Percentiles rank a stretch among this genome's conserved stretches.
phyloP scores from a whole-genome alignment of 64 coral and sea anemone genomes.

The Pocillopora verrucosa region DNA sequence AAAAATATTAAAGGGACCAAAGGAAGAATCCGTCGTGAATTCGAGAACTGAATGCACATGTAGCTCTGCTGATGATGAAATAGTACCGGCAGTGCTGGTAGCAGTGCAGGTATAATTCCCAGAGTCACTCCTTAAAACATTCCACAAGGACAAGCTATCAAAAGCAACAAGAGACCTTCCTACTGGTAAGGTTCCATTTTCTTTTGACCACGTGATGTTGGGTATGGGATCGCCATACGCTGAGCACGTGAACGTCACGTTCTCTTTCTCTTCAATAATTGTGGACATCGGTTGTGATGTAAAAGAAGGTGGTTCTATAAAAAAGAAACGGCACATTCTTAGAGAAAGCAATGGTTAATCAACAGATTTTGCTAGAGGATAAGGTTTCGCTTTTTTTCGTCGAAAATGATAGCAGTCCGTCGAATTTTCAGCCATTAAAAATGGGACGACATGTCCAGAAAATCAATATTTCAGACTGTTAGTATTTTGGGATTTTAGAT shows the following conservation, averaged over 20 bases:
- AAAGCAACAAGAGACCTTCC: not conserved
- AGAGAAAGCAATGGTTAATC: too few relatives aligned
- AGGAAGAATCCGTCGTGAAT: not conserved
- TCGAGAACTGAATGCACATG: not conserved
- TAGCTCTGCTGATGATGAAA: not conserved
- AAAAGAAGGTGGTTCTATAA: not conserved
- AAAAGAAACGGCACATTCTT: not conserved
- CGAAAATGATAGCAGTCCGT: too few relatives aligned
- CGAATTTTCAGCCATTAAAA: too few relatives aligned
- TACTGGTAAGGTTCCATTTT: not conserved
- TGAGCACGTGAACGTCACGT: constrained; percentile 2
- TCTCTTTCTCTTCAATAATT: not conserved
- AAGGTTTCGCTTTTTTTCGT: too few relatives aligned
- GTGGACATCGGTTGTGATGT: not conserved
- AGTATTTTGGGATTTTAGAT: too few relatives aligned
- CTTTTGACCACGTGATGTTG: constrained; percentile 4
- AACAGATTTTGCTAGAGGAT: too few relatives aligned
- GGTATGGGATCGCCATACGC: not conserved
- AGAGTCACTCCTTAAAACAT: not conserved
- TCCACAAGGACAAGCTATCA: not conserved
- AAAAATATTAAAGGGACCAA: not conserved
- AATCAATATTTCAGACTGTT: too few relatives aligned
- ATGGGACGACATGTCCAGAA: too few relatives aligned
- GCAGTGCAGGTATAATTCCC: not conserved
- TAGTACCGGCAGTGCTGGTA: not conserved